Base-by-base conservation (phyloP, 2,888 invertebrate genomes). In the Baccha elongata region DNA sequence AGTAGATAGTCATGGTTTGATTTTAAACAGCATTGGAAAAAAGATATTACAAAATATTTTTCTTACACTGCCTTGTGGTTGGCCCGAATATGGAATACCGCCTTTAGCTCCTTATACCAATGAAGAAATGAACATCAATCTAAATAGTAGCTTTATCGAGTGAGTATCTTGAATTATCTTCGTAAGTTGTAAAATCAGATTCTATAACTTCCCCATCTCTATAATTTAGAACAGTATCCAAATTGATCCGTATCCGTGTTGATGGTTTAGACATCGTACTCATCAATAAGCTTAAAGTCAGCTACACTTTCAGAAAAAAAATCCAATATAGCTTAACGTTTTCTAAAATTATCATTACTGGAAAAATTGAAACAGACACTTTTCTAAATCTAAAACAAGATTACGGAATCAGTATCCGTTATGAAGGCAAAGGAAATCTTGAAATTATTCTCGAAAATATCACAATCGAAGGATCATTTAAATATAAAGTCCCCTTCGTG, bases 401-500 rank as follows among this genome's bases (percentile, higher is more conserved):
- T 32, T 74, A 88, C 58, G 89, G 89, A 4, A 42, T 89, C 3
- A 75, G 85, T 0, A 86, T 88, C 26, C 87, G 87, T 11, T 89
- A 88, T 55, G 87, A 89, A 60, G 89, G 89, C 37, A 29, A 76
- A 2, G 90, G 89, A 2, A 87, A 87, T 7, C 26, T 90, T 52
- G 84, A 87, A 53, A 86, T 90, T 8, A 46, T 85, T 1, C 71
- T 89, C 62, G 76, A 88, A 13, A 84, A 89, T 83, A 86, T 90
- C 0, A 86, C 85, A 2, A 68, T 90, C 11, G 55, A 87, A 48
- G 89, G 90, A 2, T 84, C 87, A 23, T 89, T 90, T 85, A 89
- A 89, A 65, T 90, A 89, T 72, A 89, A 88, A 84, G 86, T 88
- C 86, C 89, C 89, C 40, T 71, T 88, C 42, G 58, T 89, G 5